phyloP scores from a whole-genome alignment of 2,888 invertebrate species.

The Biston betularia region DNA sequence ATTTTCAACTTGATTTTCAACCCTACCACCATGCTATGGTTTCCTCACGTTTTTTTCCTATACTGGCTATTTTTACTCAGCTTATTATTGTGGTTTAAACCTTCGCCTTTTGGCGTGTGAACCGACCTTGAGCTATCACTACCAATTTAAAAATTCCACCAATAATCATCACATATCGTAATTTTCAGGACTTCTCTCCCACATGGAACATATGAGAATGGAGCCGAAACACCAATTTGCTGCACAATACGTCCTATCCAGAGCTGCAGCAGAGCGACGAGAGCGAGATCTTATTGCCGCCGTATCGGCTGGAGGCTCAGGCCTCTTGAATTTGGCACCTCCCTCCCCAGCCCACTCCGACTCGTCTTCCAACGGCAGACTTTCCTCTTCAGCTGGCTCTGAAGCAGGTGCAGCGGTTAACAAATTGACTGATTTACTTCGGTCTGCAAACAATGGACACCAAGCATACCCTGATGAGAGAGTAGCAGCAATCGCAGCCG shows the following conservation, averaged over 20 bases:
- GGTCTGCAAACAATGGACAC: constrained; percentile 88
- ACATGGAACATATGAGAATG: constrained; percentile 99
- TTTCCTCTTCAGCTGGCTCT: constrained; percentile 93
- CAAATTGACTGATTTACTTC: constrained; percentile 86
- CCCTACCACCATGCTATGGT: no score
- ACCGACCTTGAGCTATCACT: no score
- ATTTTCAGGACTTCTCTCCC: constrained; percentile 93
- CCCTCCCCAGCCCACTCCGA: constrained; percentile 95
- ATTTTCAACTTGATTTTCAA: no score
- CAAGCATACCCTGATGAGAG: constrained; percentile 88
- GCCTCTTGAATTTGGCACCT: constrained; percentile 90
- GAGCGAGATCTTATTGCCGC: constrained; percentile 93
- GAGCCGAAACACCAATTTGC: constrained; percentile 98
- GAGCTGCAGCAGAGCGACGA: constrained; percentile 96
- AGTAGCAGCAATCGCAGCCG: constrained; percentile 90
- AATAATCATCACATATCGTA: constrained; percentile 3
- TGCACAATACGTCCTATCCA: constrained; percentile 95
- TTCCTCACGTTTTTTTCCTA: no score
- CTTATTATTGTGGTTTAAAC: no score
- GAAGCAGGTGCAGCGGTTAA: constrained; percentile 89
- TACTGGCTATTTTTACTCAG: no score
- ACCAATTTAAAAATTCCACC: not conserved
- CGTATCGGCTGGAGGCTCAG: constrained; percentile 88
- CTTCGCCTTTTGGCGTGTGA: no score
- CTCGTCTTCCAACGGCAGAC: constrained; percentile 93